Conservation (phyloP, 2,113 vertebrate genomes). For the Catharus fuscescens region DNA sequence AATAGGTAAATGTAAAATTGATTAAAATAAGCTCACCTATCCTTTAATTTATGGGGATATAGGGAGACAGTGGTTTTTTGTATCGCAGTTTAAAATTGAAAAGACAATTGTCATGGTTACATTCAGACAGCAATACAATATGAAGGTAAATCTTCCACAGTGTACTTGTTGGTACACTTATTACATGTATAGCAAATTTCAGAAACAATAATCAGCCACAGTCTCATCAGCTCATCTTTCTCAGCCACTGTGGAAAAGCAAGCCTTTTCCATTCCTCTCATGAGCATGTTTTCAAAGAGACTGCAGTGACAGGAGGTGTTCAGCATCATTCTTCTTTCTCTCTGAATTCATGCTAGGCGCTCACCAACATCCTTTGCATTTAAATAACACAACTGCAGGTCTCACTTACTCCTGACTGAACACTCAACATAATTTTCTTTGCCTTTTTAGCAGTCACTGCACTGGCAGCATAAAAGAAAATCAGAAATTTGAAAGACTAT, state of each 20-base stretch:
- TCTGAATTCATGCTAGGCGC: not conserved
- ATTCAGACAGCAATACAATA: not conserved
- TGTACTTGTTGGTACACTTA: not conserved
- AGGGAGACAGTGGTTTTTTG: accelerated
- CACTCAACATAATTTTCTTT: conserved; percentile 6
- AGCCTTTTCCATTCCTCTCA: not conserved
- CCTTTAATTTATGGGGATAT: not conserved
- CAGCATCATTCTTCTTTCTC: not conserved
- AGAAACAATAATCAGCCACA: not conserved
- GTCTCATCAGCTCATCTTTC: not conserved
- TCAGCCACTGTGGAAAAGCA: not conserved
- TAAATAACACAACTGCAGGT: conserved; percentile 33
- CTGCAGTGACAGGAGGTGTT: conserved; percentile 39
- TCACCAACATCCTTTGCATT: conserved; percentile 33
- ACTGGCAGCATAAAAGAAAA: conserved; percentile 25
- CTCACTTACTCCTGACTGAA: not conserved
- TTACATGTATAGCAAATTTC: not conserved
- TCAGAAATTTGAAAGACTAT: conserved; percentile 27
- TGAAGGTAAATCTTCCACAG: not conserved
- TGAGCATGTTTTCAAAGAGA: conserved; percentile 25
- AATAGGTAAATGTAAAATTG: not conserved
- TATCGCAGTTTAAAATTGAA: not conserved
- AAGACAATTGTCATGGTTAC: not conserved
- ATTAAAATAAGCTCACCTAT: not conserved
- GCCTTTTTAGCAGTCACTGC: conserved; percentile 15